phyloP scores from a whole-genome alignment of 1,140 invertebrate genomes.

The Nasonia giraulti region DNA sequence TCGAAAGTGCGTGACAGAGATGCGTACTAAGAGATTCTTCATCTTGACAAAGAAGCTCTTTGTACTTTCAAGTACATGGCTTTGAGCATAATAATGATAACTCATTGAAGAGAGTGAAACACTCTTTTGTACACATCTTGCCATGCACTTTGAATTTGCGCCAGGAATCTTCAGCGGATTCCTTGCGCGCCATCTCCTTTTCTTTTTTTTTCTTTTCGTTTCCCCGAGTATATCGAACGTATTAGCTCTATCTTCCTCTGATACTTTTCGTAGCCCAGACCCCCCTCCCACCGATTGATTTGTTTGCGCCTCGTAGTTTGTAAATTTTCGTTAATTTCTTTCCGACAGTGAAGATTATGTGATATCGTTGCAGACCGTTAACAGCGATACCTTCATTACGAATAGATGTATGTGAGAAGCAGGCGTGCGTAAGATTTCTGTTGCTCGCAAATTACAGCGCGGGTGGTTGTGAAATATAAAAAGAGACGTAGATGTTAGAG shows the following conservation, averaged over 20 bases:
- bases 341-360: slow-evolving; percentile 36
- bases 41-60: slow-evolving; percentile 31
- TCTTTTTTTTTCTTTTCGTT: not conserved
- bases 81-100: no score
- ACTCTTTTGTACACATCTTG: not conserved
- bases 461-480: not conserved
- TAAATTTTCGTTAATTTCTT: slow-evolving; percentile 40
- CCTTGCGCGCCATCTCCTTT: not conserved
- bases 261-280: not conserved
- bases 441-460: not conserved
- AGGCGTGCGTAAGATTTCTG: not conserved
- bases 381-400: slow-evolving; percentile 21
- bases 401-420: not conserved
- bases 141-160: not conserved
- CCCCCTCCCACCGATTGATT: slow-evolving; percentile 7
- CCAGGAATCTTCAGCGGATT: not conserved
- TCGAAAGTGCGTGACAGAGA: no score
- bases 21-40: no score
- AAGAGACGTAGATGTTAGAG: not conserved
- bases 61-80: not conserved
- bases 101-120: no score
- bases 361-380: slow-evolving; percentile 18
- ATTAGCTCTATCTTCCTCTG: not conserved
- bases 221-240: not conserved
- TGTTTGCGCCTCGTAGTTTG: slow-evolving; percentile 39